These are phyloP conservation scores for Ciconia nigra DNA, from an alignment of 2,797 vertebrate species.

Conservation along the genomic window DNA sequence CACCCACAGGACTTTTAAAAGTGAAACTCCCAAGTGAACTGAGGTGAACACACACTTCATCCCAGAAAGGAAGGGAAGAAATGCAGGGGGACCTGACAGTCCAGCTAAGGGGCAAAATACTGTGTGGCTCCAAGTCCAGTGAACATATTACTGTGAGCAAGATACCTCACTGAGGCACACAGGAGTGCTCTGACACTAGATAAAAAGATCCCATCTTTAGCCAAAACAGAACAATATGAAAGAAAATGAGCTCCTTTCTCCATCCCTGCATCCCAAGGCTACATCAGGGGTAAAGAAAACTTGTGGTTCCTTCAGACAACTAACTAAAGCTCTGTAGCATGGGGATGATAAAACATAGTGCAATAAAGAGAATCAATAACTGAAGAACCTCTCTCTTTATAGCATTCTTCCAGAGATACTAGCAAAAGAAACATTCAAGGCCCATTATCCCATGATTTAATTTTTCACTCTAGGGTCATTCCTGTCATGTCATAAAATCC, in stretches of 20 bases:
- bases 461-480: slow-evolving; percentile 38
- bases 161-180: background rate
- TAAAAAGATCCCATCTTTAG: background rate
- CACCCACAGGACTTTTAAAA: background rate
- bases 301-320: background rate
- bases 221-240: background rate
- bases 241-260: background rate
- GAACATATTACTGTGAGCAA: background rate
- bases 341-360: background rate
- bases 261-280: background rate
- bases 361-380: background rate
- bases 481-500: slow-evolving; percentile 37
- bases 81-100: background rate
- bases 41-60: background rate
- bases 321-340: background rate
- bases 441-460: slow-evolving; percentile 1
- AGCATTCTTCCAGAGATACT: background rate
- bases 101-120: background rate
- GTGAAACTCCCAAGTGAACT: background rate
- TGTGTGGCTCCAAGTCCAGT: background rate
- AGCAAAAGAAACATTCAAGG: background rate
- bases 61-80: background rate
- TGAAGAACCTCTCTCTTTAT: background rate
- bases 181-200: background rate
- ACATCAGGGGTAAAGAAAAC: background rate